These are phyloP conservation scores for Cylindroiulus punctatus DNA, from an alignment of 2,888 invertebrate species.

Conservation along the genomic window DNA sequence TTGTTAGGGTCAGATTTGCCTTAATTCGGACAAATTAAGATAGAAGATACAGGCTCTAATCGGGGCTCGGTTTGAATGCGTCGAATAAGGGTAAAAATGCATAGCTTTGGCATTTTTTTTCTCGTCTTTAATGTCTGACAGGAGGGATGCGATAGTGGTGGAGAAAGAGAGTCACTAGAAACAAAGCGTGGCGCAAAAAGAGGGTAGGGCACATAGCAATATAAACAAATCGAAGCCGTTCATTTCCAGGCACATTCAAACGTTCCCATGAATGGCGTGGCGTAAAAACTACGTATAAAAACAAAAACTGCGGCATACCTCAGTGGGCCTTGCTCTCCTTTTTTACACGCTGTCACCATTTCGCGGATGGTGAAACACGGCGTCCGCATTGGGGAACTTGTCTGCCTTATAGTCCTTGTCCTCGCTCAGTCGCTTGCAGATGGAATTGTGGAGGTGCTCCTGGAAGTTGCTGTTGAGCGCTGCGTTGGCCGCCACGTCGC, in stretches of 20 bases:
- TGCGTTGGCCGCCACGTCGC: conserved; percentile 68
- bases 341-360: conserved; percentile 15
- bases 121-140: neutral
- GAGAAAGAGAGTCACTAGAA: neutral
- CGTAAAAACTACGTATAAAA: neutral
- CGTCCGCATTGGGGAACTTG: conserved; percentile 64
- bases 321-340: neutral
- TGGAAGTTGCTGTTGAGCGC: conserved; percentile 70
- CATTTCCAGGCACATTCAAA: neutral
- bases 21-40: too few relatives aligned
- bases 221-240: neutral
- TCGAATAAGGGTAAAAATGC: neutral
- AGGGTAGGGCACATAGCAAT: neutral
- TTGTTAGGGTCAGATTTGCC: too few relatives aligned
- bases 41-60: too few relatives aligned
- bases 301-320: conserved; percentile 20
- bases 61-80: neutral
- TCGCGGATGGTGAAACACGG: conserved; percentile 14
- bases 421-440: conserved; percentile 68
- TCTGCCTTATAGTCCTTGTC: conserved; percentile 67
- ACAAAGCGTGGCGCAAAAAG: neutral
- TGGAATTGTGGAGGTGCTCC: conserved; percentile 68
- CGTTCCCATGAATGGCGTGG: neutral
- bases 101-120: neutral
- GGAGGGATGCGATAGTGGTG: neutral